Evolutionary conservation across 2,888 invertebrate genomes (phyloP), one percentile per base, ranked within the genome.

Genomic region (Athalia circularis): DNA sequence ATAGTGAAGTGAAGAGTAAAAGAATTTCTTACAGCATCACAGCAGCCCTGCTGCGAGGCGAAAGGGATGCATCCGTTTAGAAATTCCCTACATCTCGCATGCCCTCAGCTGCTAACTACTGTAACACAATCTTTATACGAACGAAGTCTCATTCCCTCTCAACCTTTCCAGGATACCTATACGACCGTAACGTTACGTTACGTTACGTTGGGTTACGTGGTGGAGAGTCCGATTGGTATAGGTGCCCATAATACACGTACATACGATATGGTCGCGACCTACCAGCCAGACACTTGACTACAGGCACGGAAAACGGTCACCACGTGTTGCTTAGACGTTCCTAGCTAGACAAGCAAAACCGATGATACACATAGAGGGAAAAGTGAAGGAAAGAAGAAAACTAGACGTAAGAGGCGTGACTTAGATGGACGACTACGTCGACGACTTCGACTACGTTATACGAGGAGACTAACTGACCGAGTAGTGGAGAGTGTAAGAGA

Each of bases 251-350:
- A 29, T 11, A 6, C n/a, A 64, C n/a, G 47, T 4, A 43, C 9
- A 5, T 64, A 64, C n/a, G n/a, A 29, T 15, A 48, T 50, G 4
- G 8, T 65, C 13, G n/a, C 5, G 43, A 45, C 7, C 29, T 8
- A 43, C 13, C 59, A 29, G 47, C 50, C 47, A 64, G 75, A 75
- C 75, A 75, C 75, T 75, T 75, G 75, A 75, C 75, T 75, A 29
- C 62, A 75, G 75, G 62, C 75, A 48, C 62, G 45, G 64, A 75
- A 29, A 29, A 61, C 75, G 75, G 75, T 75, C 75, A 75, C 75
- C 75, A 75, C 75, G 75, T 75, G 75, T 75, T 75, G 75, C 75
- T 75, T 75, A 64, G 62, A 50, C 64, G 75, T 13, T n/a, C 62
- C 29, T 59, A 72, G 29, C 29, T 29, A 29, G 72, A 72, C 72